Evolutionary conservation across 2,888 invertebrate species (phyloP), one percentile per base, ranked within the genome.

Genomic region (Willowsia nigromaculata): DNA sequence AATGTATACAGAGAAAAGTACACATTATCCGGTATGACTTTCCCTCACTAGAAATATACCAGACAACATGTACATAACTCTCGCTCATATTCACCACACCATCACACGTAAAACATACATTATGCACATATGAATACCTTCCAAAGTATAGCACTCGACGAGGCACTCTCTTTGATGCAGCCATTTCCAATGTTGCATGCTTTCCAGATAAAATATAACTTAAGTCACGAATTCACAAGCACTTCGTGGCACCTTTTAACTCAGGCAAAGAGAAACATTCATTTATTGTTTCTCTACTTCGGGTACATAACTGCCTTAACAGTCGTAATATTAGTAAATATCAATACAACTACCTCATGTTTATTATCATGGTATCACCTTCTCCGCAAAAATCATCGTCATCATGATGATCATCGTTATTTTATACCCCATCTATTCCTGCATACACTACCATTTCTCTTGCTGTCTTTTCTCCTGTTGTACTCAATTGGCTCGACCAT

Each of bases 1-100:
- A 88, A 88, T 88, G 88, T 68, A 71, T 40, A 88, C 65, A 82
- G 47, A 56, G 50, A 40, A 40, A 85, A 80, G 33, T 76, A 68
- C 83, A 83, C 83, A 76, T 65, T 33, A n/a, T 68, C 30, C 18
- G n/a, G 18, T 33, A 88, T 56, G 74, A 82, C 82, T 74, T 76
- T 74, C 27, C 33, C n/a, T 56, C 13, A 18, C 18, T 56, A 56
- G n/a, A 56, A 25, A 78, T 37, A 78, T 13, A 76, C 25, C 30
- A 50, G 22, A 30, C 6, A 37, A 25, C 33, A 18, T n/a, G 56
- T 53, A 56, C 56, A 78, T 7, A 56, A 50, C 33, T 0, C 11
- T n/a, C n/a, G n/a, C n/a, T n/a, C n/a, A n/a, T n/a, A n/a, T n/a
- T n/a, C 74, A 40, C 43, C 25, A 11, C 15, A 30, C 30, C 56